Conservation (phyloP, 2,888 invertebrate genomes). For the Microchrysa polita region DNA sequence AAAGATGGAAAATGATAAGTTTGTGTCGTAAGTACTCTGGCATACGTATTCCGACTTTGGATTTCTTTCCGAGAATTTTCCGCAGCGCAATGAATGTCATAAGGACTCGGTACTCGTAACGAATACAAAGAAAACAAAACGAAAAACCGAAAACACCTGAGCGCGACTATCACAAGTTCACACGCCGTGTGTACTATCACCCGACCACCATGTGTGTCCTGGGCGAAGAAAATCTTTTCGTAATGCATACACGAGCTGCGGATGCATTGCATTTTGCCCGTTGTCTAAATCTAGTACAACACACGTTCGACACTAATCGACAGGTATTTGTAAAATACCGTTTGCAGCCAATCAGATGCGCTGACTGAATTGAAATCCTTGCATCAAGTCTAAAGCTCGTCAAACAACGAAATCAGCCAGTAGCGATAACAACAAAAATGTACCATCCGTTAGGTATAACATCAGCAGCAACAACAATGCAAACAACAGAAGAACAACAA, state of each 20-base stretch:
- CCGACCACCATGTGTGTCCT: not conserved
- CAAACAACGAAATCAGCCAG: not conserved
- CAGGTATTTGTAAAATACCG: conserved; percentile 25
- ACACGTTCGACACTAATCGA: conserved; percentile 32
- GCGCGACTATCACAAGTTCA: conserved; percentile 19
- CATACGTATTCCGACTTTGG: no score
- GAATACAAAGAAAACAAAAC: no score
- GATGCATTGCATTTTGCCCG: not conserved
- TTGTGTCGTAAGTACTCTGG: no score
- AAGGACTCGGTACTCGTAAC: no score
- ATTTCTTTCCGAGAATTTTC: no score
- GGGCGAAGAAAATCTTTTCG: not conserved
- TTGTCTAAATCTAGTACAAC: not conserved
- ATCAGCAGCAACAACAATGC: no score
- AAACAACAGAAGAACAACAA: no score
- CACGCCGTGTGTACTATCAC: not conserved
- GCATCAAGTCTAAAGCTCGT: conserved; percentile 2
- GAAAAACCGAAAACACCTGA: conserved; percentile 1
- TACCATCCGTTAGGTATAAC: no score
- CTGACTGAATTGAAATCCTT: conserved; percentile 20
- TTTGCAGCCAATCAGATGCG: conserved; percentile 21
- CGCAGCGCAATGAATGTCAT: no score
- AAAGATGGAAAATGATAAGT: no score
- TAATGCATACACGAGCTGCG: not conserved
- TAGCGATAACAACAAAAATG: no score